A percentile compares a stretch with the other conserved stretches of the same genome.
phyloP scores from a whole-genome alignment of 2,797 vertebrate genomes.

The Cuculus canorus region DNA sequence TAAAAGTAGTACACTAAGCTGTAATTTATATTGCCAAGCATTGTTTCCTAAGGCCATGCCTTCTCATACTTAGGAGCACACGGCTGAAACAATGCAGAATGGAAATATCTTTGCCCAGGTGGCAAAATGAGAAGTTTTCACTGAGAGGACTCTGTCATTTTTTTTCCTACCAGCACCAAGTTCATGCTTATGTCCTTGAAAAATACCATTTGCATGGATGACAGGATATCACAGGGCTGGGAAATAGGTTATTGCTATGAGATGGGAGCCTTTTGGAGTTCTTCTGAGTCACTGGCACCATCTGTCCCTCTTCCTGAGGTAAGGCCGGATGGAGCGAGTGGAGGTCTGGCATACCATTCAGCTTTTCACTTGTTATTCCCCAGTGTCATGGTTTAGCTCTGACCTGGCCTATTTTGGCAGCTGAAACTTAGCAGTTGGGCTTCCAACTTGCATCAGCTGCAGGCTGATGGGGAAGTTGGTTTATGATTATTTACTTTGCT shows the following conservation, averaged over 20 bases:
- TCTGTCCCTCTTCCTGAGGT: slow-evolving; percentile 51
- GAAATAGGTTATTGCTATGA: slow-evolving; percentile 32
- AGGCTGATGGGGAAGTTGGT: neutral
- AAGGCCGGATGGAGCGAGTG: neutral
- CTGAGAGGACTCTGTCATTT: neutral
- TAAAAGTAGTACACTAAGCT: neutral
- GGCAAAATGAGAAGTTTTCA: neutral
- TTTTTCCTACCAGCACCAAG: neutral
- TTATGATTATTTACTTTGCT: neutral
- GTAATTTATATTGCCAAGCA: neutral
- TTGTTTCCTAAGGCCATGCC: neutral
- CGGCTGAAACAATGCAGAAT: neutral
- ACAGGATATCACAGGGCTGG: neutral
- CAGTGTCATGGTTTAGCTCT: neutral
- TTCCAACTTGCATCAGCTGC: rapidly evolving
- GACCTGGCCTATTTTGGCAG: no score
- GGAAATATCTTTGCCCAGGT: neutral
- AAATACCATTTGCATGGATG: neutral
- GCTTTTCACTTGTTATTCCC: neutral
- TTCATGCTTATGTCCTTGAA: slow-evolving; percentile 23
- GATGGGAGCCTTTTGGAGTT: neutral
- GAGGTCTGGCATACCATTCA: neutral
- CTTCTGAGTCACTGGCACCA: slow-evolving; percentile 66
- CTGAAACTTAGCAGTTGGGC: no score
- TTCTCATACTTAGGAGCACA: neutral